These are phyloP conservation scores for Magallana gigas DNA, from an alignment of 1,140 invertebrate species.

Conservation along the genomic window DNA sequence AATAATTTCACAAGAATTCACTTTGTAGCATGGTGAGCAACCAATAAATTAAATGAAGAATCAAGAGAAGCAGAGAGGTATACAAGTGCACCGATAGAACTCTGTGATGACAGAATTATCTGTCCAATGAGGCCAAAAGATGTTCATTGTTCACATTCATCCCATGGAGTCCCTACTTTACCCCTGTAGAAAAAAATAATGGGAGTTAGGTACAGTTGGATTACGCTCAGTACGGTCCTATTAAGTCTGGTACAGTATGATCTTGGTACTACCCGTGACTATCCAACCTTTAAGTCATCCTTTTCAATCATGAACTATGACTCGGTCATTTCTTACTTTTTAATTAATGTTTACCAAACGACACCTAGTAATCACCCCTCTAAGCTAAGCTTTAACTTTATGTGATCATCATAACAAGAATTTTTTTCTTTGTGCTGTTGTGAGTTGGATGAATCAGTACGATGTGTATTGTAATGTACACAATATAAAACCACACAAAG, in stretches of 20 bases:
- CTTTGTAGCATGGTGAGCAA: not conserved
- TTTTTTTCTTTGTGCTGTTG: conserved; percentile 26
- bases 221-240: not conserved
- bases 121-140: not conserved
- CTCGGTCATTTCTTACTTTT: conserved; percentile 32
- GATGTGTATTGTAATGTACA: conserved; percentile 36
- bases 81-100: not conserved
- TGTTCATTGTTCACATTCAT: not conserved
- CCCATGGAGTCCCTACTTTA: not conserved
- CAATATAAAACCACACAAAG: conserved; percentile 29
- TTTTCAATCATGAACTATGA: not conserved
- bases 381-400: conserved; percentile 2
- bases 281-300: not conserved
- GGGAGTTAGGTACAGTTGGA: not conserved
- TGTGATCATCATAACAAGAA: conserved; percentile 12
- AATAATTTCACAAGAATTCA: not conserved
- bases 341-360: conserved; percentile 14
- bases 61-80: not conserved
- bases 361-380: conserved; percentile 9
- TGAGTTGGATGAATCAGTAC: conserved; percentile 17
- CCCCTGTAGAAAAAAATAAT: not conserved
- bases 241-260: not conserved
- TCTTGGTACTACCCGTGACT: not conserved
- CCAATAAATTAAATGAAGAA: not conserved
- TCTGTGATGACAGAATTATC: not conserved